Conservation (phyloP, 2,113 vertebrate species). For the Hypanus sabinus region DNA sequence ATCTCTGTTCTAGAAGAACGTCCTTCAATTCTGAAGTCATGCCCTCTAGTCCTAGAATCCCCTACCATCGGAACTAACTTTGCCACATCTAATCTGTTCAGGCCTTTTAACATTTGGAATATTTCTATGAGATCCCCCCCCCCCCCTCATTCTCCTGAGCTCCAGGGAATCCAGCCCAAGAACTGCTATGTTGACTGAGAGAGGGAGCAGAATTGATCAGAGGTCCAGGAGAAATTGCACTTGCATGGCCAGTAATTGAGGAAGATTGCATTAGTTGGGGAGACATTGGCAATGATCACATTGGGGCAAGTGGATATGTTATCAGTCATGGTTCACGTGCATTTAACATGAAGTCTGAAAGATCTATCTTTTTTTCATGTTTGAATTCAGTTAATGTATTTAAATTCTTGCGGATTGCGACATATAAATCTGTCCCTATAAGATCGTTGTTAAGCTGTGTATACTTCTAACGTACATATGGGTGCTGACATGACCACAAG, state of each 20-base stretch:
- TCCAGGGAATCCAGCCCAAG: too few species aligned
- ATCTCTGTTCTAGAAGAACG: too few species aligned
- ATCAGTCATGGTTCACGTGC: not conserved
- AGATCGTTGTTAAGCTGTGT: not conserved
- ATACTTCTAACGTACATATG: not conserved
- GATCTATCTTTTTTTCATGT: not conserved
- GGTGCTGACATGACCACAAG: not conserved
- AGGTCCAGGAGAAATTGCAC: not conserved
- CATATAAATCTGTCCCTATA: not conserved
- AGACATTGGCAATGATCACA: not conserved
- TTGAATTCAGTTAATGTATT: not conserved
- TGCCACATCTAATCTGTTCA: too few species aligned
- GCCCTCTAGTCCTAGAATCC: too few species aligned
- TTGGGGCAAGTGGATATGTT: not conserved
- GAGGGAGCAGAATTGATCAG: not conserved
- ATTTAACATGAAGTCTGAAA: not conserved
- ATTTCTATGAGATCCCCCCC: too few species aligned
- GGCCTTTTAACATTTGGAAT: too few species aligned
- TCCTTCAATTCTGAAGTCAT: too few species aligned
- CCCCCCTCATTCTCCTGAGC: too few species aligned
- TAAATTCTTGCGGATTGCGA: not conserved
- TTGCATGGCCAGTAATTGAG: not conserved
- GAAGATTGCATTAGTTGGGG: not conserved
- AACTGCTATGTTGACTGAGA: not conserved
- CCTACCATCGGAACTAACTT: too few species aligned